Percentiles rank a stretch among this genome's conserved stretches.
Evolutionary conservation across 2,113 vertebrate genomes (phyloP).

Genomic region (Neogobius melanostomus): DNA sequence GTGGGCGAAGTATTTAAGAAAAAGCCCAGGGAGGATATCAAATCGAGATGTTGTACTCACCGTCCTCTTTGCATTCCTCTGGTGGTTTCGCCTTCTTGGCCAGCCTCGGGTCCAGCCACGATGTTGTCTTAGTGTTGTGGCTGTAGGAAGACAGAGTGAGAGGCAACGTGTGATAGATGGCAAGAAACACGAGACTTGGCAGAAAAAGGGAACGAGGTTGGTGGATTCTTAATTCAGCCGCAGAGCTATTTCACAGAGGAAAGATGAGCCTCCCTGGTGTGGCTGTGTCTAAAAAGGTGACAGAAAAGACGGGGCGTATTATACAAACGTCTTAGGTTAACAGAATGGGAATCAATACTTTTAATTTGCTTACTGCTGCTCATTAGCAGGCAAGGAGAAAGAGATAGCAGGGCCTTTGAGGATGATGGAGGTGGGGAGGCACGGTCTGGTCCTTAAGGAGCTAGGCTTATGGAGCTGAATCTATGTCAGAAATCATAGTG

Average conservation of each 20-base stretch:
- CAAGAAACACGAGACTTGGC: conserved; percentile 56
- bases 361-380: conserved; percentile 93
- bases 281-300: conserved; percentile 38
- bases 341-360: conserved; percentile 92
- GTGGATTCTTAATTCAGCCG: conserved; percentile 64
- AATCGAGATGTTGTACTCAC: conserved; percentile 76
- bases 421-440: conserved; percentile 46
- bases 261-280: conserved; percentile 46
- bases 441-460: conserved; percentile 31
- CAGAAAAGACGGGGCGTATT: conserved; percentile 14
- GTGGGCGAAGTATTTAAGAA: conserved; percentile 7
- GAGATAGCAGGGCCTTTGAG: conserved; percentile 63
- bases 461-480: conserved; percentile 39
- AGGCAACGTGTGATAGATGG: conserved; percentile 52
- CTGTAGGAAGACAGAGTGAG: conserved; percentile 81
- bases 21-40: not conserved
- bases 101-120: conserved; percentile 98
- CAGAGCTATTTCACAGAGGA: conserved; percentile 47
- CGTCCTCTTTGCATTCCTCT: conserved; percentile 99
- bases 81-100: conserved; percentile 99
- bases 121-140: conserved; percentile 99
- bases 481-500: conserved; percentile 45
- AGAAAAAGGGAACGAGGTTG: conserved; percentile 55
- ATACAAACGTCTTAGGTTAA: conserved; percentile 76
- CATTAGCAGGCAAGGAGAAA: conserved; percentile 84